phyloP scores from a whole-genome alignment of 2,113 vertebrate genomes.

The Pyxicephalus adspersus region DNA sequence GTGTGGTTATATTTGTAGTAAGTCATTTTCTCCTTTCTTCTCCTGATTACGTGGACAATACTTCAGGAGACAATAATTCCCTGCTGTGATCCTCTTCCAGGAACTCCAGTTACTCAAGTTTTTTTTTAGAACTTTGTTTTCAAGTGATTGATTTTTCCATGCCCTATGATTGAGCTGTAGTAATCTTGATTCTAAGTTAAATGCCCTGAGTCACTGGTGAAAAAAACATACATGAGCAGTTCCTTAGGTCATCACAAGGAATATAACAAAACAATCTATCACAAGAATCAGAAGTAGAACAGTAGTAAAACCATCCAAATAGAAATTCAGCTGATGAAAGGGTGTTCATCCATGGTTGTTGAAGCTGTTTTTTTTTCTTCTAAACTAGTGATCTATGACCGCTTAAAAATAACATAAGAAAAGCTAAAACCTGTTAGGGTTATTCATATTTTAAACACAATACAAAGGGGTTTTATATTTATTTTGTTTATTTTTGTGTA shows the following conservation, averaged over 20 bases:
- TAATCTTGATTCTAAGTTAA: slow-evolving; percentile 28
- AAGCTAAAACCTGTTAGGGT: too few species aligned
- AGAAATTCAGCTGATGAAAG: slow-evolving; percentile 10
- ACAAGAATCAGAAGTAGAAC: not conserved
- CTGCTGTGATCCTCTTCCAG: slow-evolving; percentile 25
- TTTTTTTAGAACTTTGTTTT: slow-evolving; percentile 35
- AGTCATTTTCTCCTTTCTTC: slow-evolving; percentile 19
- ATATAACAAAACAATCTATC: slow-evolving; percentile 23
- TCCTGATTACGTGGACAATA: slow-evolving; percentile 17
- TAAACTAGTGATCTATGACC: too few species aligned
- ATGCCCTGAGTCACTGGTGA: slow-evolving; percentile 26
- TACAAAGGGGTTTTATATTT: too few species aligned
- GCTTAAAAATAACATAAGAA: too few species aligned
- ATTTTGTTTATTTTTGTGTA: too few species aligned
- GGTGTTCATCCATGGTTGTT: not conserved
- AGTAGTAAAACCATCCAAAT: slow-evolving; percentile 6
- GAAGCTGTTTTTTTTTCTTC: too few species aligned
- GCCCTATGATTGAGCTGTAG: slow-evolving; percentile 13
- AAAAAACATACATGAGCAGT: slow-evolving; percentile 27
- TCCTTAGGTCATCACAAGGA: slow-evolving; percentile 21
- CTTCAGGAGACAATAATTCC: slow-evolving; percentile 46
- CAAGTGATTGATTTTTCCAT: slow-evolving; percentile 38
- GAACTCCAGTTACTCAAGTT: slow-evolving; percentile 17
- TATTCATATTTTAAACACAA: too few species aligned
- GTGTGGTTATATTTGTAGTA: slow-evolving; percentile 7